A percentile compares a stretch with the other conserved stretches of the same genome.
These are phyloP conservation scores for Tyrannus savana DNA, from an alignment of 2,113 vertebrate genomes.

Conservation along the genomic window DNA sequence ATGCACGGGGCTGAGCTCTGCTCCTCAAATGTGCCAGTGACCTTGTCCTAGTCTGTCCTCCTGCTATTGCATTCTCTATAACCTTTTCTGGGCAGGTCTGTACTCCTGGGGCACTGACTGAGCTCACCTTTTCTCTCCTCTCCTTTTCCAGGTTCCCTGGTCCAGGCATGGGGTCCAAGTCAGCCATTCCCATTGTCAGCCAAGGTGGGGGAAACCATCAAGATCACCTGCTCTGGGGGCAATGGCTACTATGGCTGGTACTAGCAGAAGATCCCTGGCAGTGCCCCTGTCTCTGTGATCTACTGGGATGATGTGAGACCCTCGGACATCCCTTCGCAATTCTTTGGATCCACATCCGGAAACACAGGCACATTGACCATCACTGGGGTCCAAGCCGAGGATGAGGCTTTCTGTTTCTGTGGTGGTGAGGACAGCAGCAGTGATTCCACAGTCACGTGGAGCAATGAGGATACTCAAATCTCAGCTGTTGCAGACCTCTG, in stretches of 20 bases:
- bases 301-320: rapidly evolving
- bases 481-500: too few species aligned
- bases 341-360: rapidly evolving
- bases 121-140: background rate
- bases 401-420: background rate
- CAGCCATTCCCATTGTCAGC: background rate
- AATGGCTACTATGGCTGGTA: too few species aligned
- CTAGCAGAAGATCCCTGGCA: background rate
- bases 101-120: background rate
- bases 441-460: too few species aligned
- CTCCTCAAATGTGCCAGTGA: too few species aligned
- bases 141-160: background rate
- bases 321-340: background rate
- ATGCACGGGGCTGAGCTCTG: too few species aligned
- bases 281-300: background rate
- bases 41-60: background rate
- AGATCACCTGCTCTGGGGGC: too few species aligned
- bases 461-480: too few species aligned
- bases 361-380: rapidly evolving
- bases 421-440: background rate
- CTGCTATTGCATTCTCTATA: too few species aligned
- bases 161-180: background rate
- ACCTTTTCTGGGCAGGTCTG: background rate
- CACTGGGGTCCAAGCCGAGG: background rate
- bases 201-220: too few species aligned